These are phyloP conservation scores for Troides oblongomaculatus DNA, from an alignment of 2,888 invertebrate genomes.

Conservation along the genomic window DNA sequence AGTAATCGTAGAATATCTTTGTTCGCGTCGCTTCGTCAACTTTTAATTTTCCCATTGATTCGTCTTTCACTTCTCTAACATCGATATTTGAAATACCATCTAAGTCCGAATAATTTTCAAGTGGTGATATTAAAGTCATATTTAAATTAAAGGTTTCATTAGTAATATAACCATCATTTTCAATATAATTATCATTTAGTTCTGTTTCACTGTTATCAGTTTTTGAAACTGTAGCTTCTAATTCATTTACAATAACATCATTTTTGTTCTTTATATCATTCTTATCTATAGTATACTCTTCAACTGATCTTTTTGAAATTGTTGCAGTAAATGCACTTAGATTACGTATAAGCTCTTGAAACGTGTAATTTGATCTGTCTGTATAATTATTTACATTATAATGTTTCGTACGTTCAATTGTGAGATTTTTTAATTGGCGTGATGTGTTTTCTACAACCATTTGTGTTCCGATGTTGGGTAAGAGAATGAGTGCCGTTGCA, in stretches of 20 bases:
- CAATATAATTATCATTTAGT: not conserved
- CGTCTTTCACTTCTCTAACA: slow-evolving; percentile 38
- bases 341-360: slow-evolving; percentile 2
- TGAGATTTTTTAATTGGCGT: slow-evolving; percentile 10
- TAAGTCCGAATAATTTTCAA: slow-evolving; percentile 28
- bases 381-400: slow-evolving; percentile 11
- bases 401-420: slow-evolving; percentile 2
- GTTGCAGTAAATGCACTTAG: not conserved
- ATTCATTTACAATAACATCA: not conserved
- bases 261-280: not conserved
- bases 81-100: slow-evolving; percentile 32
- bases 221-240: not conserved
- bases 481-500: slow-evolving; percentile 15
- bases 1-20: slow-evolving; percentile 67
- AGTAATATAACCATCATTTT: not conserved
- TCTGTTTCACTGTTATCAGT: not conserved
- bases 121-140: not conserved
- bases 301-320: not conserved
- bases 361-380: slow-evolving; percentile 4
- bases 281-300: not conserved
- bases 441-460: slow-evolving; percentile 21
- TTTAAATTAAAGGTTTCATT: not conserved
- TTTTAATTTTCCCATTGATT: slow-evolving; percentile 62
- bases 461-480: slow-evolving; percentile 16
- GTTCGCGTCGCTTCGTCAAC: slow-evolving; percentile 62